phyloP scores from a whole-genome alignment of 23 tunicate species.

The Trididemnum clinides region DNA sequence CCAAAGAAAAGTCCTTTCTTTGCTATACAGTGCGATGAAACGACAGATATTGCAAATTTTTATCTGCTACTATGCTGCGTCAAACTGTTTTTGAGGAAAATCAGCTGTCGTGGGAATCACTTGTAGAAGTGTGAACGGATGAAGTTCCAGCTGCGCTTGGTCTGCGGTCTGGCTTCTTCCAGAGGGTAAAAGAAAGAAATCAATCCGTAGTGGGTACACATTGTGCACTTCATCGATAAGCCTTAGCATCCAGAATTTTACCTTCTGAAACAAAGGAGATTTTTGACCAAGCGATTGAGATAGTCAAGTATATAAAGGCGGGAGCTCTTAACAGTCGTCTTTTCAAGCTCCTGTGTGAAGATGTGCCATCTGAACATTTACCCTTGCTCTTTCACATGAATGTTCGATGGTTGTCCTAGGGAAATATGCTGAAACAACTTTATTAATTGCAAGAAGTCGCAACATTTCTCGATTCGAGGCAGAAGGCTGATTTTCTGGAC shows the following conservation, averaged over 20 bases:
- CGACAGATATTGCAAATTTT: neutral
- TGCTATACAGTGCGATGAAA: neutral
- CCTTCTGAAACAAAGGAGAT: neutral
- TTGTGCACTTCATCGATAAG: neutral
- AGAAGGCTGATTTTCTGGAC: neutral
- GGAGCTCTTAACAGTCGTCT: neutral
- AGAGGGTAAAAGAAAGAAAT: neutral
- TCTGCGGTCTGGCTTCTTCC: neutral
- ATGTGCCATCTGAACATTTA: neutral
- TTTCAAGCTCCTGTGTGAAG: no score
- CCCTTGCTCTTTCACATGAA: neutral
- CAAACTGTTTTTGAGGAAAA: neutral
- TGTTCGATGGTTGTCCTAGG: conserved; percentile 2
- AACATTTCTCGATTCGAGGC: neutral
- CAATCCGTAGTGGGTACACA: neutral
- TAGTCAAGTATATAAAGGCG: neutral
- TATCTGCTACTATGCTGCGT: neutral
- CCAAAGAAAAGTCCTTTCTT: neutral
- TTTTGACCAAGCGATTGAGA: neutral
- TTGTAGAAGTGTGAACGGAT: neutral
- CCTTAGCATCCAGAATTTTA: neutral
- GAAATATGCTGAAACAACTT: neutral
- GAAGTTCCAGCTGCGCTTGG: neutral
- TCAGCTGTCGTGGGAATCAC: neutral
- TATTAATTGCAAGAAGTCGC: neutral